A percentile compares a stretch with the other conserved stretches of the same genome.
phyloP scores from a whole-genome alignment of 1,140 invertebrate species.

The Samia ricini region DNA sequence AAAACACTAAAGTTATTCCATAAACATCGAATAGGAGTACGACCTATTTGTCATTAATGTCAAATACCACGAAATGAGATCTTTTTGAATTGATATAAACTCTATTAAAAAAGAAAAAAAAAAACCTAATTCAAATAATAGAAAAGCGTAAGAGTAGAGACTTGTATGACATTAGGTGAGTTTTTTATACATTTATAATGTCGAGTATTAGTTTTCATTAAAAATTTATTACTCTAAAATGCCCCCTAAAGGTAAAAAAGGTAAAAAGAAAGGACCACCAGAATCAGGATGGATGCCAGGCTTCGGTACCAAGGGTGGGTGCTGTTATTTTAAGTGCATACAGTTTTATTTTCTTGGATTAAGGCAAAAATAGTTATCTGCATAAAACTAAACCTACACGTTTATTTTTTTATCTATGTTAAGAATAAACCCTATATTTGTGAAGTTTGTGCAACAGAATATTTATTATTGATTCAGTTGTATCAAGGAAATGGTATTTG shows the following conservation, averaged over 20 bases:
- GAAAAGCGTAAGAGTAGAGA: background rate
- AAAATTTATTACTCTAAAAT: constrained; percentile 45
- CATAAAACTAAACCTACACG: no score
- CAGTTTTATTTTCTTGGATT: no score
- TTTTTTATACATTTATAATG: constrained; percentile 44
- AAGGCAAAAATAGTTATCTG: no score
- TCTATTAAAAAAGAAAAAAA: background rate
- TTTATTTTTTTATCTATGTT: no score
- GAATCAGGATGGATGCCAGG: constrained; percentile 71
- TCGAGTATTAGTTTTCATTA: constrained; percentile 50
- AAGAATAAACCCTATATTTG: no score
- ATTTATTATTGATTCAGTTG: no score
- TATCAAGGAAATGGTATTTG: no score
- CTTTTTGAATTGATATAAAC: background rate
- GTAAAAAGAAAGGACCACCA: constrained; percentile 47
- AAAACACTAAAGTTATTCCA: no score
- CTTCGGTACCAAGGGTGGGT: constrained; percentile 64
- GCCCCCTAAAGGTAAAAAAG: constrained; percentile 45
- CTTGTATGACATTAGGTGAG: constrained; percentile 19
- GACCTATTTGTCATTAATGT: background rate
- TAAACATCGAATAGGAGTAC: no score
- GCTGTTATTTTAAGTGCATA: no score
- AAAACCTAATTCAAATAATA: background rate
- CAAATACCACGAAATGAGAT: background rate
- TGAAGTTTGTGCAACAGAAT: no score